Percentiles rank a stretch among this genome's conserved stretches.
Evolutionary conservation across 2,797 vertebrate species (phyloP).

Genomic region (Ibycter americanus): DNA sequence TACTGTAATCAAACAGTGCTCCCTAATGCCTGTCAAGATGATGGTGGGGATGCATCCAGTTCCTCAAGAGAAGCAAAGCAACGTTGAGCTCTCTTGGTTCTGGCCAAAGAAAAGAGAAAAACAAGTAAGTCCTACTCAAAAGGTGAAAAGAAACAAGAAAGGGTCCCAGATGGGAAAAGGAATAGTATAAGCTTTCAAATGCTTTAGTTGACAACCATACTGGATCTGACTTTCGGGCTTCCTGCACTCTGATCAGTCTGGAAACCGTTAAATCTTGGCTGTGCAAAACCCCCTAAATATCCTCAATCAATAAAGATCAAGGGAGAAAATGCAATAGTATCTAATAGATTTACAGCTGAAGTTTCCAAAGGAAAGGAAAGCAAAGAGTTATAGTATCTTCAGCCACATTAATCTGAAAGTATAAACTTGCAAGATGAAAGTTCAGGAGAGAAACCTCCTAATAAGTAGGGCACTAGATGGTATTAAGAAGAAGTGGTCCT

Average conservation of each 20-base stretch:
- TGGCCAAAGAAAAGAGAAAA: background rate
- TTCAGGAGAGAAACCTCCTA: background rate
- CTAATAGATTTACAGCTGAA: conserved; percentile 3
- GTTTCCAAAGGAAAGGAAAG: background rate
- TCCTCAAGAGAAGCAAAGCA: background rate
- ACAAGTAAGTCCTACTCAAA: background rate
- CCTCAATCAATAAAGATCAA: background rate
- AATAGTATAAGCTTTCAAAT: background rate
- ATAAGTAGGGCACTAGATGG: background rate
- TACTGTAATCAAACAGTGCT: background rate
- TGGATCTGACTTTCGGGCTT: background rate
- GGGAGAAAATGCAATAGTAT: background rate
- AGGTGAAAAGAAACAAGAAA: background rate
- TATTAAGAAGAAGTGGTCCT: background rate
- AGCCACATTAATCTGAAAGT: background rate
- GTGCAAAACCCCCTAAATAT: background rate
- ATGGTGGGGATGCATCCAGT: background rate
- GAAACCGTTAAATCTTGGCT: background rate
- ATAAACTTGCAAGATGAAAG: background rate
- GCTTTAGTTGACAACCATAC: background rate
- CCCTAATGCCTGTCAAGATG: background rate
- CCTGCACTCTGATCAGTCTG: background rate
- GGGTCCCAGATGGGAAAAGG: background rate
- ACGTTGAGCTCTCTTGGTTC: background rate
- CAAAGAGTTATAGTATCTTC: background rate